Evolutionary conservation across 2,797 vertebrate species (phyloP).

Genomic region (Hyperoplus lanceolatus): DNA sequence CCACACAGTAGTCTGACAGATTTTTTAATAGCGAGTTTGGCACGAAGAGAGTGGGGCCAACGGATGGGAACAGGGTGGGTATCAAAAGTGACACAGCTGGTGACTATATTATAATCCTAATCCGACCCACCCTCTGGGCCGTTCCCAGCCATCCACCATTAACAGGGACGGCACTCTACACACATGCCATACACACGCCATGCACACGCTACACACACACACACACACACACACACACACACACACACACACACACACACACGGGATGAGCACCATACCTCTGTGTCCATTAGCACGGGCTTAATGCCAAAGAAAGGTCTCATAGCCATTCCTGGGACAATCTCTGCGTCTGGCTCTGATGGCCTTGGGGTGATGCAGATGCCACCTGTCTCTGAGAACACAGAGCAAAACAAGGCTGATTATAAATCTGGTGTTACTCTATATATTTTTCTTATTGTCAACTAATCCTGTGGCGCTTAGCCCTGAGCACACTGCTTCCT

Average conservation of each 20-base stretch:
- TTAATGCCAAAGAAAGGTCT: conserved; percentile 95
- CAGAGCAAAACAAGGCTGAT: conserved; percentile 32
- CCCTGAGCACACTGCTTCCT: no score
- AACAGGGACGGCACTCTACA: conserved; percentile 5
- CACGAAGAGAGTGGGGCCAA: conserved; percentile 29
- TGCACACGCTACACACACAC: no score
- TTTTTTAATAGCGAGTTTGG: conserved; percentile 54
- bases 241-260: conserved; percentile 25
- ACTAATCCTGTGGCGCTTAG: background rate
- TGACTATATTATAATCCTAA: conserved; percentile 76
- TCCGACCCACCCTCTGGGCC: conserved; percentile 59
- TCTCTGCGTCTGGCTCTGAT: conserved; percentile 91
- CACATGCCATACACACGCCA: background rate
- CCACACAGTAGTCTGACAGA: conserved; percentile 44
- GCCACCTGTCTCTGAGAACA: conserved; percentile 92
- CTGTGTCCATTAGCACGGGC: conserved; percentile 89
- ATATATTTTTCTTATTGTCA: background rate
- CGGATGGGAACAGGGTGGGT: conserved; percentile 53
- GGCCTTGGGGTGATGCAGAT: conserved; percentile 94
- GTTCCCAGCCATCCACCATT: conserved; percentile 50
- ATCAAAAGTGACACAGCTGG: conserved; percentile 81
- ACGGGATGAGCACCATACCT: conserved; percentile 77
- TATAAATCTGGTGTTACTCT: background rate
- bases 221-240: conserved; percentile 27
- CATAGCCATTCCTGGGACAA: conserved; percentile 95